These are phyloP conservation scores for Crotophaga sulcirostris DNA, from an alignment of 2,113 vertebrate species.

Conservation along the genomic window DNA sequence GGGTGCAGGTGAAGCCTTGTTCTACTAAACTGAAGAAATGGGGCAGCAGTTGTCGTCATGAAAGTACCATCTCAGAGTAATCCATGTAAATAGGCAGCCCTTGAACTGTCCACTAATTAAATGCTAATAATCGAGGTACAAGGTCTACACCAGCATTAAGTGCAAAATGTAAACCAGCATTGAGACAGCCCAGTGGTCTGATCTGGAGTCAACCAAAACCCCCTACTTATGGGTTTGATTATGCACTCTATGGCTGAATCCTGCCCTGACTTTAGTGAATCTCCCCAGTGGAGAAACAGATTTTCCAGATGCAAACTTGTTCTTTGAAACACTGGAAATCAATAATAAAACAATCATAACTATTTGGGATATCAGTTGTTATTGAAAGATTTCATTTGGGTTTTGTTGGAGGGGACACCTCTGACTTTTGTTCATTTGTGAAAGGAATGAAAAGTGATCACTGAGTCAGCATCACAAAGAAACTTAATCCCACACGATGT, in stretches of 20 bases:
- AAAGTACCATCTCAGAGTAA: neutral
- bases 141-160: too few species aligned
- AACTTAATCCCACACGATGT: rapidly evolving
- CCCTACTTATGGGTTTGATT: rapidly evolving
- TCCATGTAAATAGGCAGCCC: too few species aligned
- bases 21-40: neutral
- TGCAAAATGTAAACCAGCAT: neutral
- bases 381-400: neutral
- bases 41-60: neutral
- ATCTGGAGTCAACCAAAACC: too few species aligned
- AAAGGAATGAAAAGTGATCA: neutral
- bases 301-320: neutral
- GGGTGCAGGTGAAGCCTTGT: neutral
- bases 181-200: neutral
- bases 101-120: neutral
- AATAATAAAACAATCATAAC: rapidly evolving
- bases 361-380: too few species aligned
- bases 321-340: neutral
- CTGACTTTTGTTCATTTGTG: neutral
- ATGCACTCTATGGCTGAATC: neutral
- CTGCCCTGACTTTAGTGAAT: neutral
- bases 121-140: neutral
- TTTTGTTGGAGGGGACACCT: too few species aligned
- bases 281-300: neutral
- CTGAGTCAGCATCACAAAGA: neutral